Percentiles rank a stretch among this genome's conserved stretches.
Evolutionary conservation across 2,888 invertebrate genomes (phyloP).

Genomic region (Agrotis puta): DNA sequence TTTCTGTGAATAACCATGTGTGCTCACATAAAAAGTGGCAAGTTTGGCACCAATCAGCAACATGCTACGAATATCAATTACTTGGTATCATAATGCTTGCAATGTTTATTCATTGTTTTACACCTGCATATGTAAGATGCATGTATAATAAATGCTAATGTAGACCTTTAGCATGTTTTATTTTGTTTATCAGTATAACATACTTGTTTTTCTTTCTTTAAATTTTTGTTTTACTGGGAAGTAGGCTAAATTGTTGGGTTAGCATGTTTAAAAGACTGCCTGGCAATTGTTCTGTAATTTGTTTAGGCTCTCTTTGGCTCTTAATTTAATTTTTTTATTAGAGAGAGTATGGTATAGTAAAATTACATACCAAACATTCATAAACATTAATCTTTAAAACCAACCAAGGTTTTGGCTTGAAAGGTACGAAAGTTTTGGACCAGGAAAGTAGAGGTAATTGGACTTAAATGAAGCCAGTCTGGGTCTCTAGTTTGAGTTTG

Average conservation of each 20-base stretch:
- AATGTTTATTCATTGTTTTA: constrained; percentile 61
- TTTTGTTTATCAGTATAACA: constrained; percentile 7
- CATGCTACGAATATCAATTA: constrained; percentile 57
- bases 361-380: no score
- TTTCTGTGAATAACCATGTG: neutral
- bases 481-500: no score
- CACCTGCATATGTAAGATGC: constrained; percentile 52
- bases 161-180: constrained; percentile 1
- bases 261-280: neutral
- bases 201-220: constrained; percentile 7
- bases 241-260: neutral
- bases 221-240: constrained; percentile 5
- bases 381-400: no score
- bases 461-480: no score
- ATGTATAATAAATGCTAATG: constrained; percentile 23
- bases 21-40: constrained; percentile 52
- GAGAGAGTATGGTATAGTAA: no score
- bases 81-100: constrained; percentile 53
- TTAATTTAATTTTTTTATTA: no score
- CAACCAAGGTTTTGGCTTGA: no score
- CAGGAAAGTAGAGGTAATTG: no score
- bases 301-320: no score
- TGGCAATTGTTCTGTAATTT: no score
- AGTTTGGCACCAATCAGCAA: constrained; percentile 54
- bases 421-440: no score